These are phyloP conservation scores for Coregonus suidteri DNA, from an alignment of 2,797 vertebrate species.

Conservation along the genomic window DNA sequence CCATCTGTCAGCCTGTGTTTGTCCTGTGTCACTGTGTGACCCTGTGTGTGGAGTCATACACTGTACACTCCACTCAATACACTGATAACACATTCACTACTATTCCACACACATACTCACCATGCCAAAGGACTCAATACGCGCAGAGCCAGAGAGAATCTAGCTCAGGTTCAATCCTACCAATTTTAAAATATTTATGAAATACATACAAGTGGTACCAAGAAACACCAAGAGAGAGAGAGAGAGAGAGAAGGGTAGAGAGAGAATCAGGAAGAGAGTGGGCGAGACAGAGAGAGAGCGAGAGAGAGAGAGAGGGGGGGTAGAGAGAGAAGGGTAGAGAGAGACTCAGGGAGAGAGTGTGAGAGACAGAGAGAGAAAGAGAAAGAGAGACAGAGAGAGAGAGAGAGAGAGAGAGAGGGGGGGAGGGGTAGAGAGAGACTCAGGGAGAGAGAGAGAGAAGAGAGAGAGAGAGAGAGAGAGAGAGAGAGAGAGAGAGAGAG, in stretches of 20 bases:
- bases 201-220: not conserved
- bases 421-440: too few relatives aligned
- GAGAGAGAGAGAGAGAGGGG: conserved; percentile 3
- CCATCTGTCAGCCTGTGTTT: conserved; percentile 58
- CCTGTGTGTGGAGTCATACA: conserved; percentile 34
- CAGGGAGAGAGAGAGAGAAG: too few relatives aligned
- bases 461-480: conserved; percentile 9
- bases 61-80: not conserved
- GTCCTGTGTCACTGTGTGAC: conserved; percentile 41
- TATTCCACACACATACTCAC: not conserved
- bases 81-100: not conserved
- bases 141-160: not conserved
- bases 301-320: conserved; percentile 12
- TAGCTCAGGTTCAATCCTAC: not conserved
- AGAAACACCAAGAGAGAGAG: not conserved
- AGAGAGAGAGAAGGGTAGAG: not conserved
- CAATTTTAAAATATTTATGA: not conserved
- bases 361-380: conserved; percentile 19
- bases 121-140: not conserved
- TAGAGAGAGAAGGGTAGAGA: not conserved
- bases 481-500: not conserved
- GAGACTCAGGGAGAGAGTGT: not conserved
- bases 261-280: too few relatives aligned
- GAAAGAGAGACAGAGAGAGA: conserved; percentile 7
- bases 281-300: not conserved